Conservation (phyloP, 2,113 vertebrate species). For the Leptobrachium ailaonicum region DNA sequence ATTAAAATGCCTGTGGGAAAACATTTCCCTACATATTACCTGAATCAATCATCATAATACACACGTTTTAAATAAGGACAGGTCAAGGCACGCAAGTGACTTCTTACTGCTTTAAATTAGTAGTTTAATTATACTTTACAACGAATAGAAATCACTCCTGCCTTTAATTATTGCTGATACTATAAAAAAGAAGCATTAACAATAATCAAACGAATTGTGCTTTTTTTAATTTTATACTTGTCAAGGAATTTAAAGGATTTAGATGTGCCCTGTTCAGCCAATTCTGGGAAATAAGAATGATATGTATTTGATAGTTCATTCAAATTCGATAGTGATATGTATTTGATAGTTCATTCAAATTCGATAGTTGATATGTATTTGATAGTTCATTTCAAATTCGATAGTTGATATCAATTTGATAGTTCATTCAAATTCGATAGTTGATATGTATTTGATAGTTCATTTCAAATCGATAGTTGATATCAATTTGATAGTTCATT, state of each 20-base stretch:
- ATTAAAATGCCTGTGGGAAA: constrained; percentile 9
- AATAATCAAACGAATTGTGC: constrained; percentile 4
- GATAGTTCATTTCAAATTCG: too few relatives aligned
- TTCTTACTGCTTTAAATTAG: constrained; percentile 27
- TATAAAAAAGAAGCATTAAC: not conserved
- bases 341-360: too few relatives aligned
- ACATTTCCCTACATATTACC: not conserved
- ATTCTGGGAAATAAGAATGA: not conserved
- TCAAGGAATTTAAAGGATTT: constrained; percentile 28
- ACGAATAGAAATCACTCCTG: constrained; percentile 1
- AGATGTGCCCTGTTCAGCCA: not conserved
- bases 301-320: too few relatives aligned
- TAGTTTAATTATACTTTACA: constrained; percentile 12
- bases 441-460: too few relatives aligned
- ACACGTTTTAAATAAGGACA: constrained; percentile 7
- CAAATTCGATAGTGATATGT: too few relatives aligned
- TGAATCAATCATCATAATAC: constrained; percentile 3
- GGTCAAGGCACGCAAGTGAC: constrained; percentile 3
- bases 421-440: too few relatives aligned
- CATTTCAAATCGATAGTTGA: too few relatives aligned
- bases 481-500: too few relatives aligned
- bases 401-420: too few relatives aligned
- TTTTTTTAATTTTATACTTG: constrained; percentile 13
- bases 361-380: too few relatives aligned
- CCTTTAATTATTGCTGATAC: not conserved